Percentiles rank a stretch among this genome's conserved stretches.
These are phyloP conservation scores for Geodia barretti DNA, from an alignment of 37 sponge, comb jelly and placozoan species.

Conservation along the genomic window DNA sequence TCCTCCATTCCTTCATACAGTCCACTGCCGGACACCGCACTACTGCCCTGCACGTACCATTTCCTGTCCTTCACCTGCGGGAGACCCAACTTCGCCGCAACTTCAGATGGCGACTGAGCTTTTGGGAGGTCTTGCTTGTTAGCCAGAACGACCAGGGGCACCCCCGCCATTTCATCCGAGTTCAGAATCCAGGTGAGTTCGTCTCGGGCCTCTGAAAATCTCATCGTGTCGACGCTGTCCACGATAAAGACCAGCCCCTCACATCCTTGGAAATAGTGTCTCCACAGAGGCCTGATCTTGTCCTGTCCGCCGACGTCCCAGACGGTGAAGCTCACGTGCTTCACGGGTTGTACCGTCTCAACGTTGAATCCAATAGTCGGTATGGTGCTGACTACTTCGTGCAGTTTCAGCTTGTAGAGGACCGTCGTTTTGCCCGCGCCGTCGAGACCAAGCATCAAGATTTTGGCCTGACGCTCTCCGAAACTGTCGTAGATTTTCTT, in stretches of 20 bases:
- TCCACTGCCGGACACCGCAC: conserved; percentile 85
- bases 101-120: conserved; percentile 58
- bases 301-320: conserved; percentile 99
- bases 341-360: conserved; percentile 91
- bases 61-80: conserved; percentile 47
- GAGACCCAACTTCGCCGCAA: conserved; percentile 69
- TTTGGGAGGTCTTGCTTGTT: conserved; percentile 90
- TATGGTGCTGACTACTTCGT: conserved; percentile 85
- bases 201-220: conserved; percentile 55
- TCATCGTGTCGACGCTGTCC: conserved; percentile 65
- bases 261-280: conserved; percentile 84
- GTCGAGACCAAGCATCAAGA: conserved; percentile 97
- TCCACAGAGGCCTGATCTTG: conserved; percentile 94
- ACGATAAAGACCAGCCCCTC: conserved; percentile 90
- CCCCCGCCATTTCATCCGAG: conserved; percentile 71
- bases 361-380: conserved; percentile 99
- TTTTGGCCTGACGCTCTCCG: conserved; percentile 65
- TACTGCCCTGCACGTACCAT: conserved; percentile 86
- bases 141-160: conserved; percentile 82
- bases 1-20: conserved; percentile 72
- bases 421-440: conserved; percentile 98
- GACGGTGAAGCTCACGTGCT: conserved; percentile 89
- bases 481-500: conserved; percentile 20
- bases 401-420: conserved; percentile 97
- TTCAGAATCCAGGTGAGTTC: conserved; percentile 79